Evolutionary conservation across 2,113 vertebrate species (phyloP), one percentile per base, ranked within the genome.

Genomic region (Sarotherodon lohbergeri): DNA sequence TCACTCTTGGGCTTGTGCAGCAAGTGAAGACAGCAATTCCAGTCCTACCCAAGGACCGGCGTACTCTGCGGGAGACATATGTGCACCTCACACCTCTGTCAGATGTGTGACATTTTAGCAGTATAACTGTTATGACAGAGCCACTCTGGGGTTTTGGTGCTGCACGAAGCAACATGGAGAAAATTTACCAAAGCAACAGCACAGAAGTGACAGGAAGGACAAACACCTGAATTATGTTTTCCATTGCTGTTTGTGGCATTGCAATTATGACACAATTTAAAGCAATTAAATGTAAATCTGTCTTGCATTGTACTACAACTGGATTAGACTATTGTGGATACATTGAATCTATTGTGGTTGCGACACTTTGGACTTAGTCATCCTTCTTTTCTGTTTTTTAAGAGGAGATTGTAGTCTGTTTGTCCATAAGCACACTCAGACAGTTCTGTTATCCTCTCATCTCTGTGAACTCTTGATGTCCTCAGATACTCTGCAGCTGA

Each of bases 91-190:
- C 94, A 93, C 90, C 88, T 94, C 89, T 46, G 88, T 80, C 80
- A 90, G 61, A 80, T 32, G 87, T 90, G 91, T 90, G 90, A 95
- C 78, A 89, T 95, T 93, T 94, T 86, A 88, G 87, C 88, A 81
- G 84, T 59, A 81, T 87, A 92, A 87, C 90, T 91, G 93, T 93
- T 91, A 52, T 90, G 92, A 93, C 93, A 91, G 83, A 83, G 90
- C 73, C 76, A 39, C 87, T 66, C 83, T 48, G 61, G 76, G 32
- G 86, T 48, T 50, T 80, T 54, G 48, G 86, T 92, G 93, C 82
- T 52, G 90, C 86, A 92, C 59, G 36, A 86, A 89, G 84, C 73
- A 84, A 86, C 86, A 85, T 19, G 41, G 80, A 83, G 82, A 85
- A 81, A 56, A 87, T 61, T 54, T 63, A 36, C 34, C 54, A 63